Conservation (phyloP, 1,140 invertebrate genomes). For the Gonioctena quinquepunctata region DNA sequence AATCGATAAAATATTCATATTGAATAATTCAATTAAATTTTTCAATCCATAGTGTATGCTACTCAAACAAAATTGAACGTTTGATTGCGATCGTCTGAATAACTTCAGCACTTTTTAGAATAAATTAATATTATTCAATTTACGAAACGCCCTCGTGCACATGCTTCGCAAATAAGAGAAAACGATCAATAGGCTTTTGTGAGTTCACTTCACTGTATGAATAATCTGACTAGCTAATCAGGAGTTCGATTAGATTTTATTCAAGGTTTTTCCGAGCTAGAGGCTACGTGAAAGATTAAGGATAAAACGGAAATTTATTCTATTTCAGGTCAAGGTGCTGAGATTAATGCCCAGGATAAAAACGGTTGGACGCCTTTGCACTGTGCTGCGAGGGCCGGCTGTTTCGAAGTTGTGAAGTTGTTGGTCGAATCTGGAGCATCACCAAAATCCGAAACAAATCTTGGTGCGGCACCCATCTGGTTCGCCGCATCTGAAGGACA, state of each 20-base stretch:
- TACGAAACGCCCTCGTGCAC: no score
- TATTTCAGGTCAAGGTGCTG: constrained; percentile 81
- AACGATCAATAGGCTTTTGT: no score
- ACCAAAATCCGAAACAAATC: constrained; percentile 88
- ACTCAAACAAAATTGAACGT: no score
- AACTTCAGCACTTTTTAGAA: no score
- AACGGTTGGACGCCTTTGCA: constrained; percentile 98
- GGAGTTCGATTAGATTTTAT: background rate
- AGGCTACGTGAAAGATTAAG: background rate
- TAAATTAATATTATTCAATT: no score
- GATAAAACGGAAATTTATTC: background rate
- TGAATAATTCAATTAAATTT: no score
- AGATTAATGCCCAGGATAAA: constrained; percentile 97
- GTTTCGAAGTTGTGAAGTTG: constrained; percentile 92
- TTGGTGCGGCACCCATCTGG: constrained; percentile 94
- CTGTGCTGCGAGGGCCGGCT: constrained; percentile 92
- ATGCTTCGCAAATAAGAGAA: no score
- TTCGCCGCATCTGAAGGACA: constrained; percentile 96
- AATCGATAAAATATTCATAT: no score
- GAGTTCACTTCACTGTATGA: no score
- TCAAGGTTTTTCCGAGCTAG: no score
- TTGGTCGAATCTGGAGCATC: constrained; percentile 95
- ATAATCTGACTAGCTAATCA: background rate
- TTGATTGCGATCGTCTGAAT: no score
- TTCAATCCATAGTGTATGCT: no score